Percentiles rank a stretch among this genome's conserved stretches.
Evolutionary conservation across 2,888 invertebrate species (phyloP).

Genomic region (Lamellibrachia columna): DNA sequence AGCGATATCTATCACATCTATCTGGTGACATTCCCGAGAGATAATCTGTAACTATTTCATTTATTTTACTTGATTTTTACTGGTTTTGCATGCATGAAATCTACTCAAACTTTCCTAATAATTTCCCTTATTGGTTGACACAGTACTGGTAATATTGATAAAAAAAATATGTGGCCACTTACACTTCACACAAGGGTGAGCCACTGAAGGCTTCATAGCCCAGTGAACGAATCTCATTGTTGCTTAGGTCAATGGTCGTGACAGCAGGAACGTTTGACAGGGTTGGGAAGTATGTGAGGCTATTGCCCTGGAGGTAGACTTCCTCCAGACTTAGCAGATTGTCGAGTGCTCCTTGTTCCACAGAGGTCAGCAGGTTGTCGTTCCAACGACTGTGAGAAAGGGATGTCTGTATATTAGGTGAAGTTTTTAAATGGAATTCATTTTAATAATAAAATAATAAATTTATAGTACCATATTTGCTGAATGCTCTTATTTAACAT

Average conservation of each 20-base stretch:
- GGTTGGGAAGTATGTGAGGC: constrained; percentile 41
- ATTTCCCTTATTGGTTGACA: neutral
- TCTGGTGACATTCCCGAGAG: too few species aligned
- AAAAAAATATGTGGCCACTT: neutral
- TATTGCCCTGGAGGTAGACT: constrained; percentile 41
- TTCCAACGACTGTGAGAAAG: constrained; percentile 13
- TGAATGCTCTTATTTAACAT: too few species aligned
- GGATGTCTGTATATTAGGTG: neutral
- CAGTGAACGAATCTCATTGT: constrained; percentile 28
- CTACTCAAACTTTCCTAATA: neutral
- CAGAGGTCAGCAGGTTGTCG: constrained; percentile 42
- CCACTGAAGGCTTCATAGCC: constrained; percentile 27
- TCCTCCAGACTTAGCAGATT: constrained; percentile 35
- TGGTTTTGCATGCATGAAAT: neutral
- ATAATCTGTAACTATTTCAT: too few species aligned
- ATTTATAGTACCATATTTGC: neutral
- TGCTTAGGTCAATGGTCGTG: constrained; percentile 37
- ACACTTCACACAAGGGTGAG: neutral
- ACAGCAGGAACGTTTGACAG: constrained; percentile 30
- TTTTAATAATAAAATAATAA: neutral
- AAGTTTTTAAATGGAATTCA: neutral
- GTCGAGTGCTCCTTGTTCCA: constrained; percentile 44
- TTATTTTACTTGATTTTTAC: too few species aligned
- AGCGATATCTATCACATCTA: too few species aligned
- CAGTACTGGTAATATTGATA: neutral